These are phyloP conservation scores for Drosophila lacicola DNA, from an alignment of 2,888 invertebrate genomes.

Conservation along the genomic window DNA sequence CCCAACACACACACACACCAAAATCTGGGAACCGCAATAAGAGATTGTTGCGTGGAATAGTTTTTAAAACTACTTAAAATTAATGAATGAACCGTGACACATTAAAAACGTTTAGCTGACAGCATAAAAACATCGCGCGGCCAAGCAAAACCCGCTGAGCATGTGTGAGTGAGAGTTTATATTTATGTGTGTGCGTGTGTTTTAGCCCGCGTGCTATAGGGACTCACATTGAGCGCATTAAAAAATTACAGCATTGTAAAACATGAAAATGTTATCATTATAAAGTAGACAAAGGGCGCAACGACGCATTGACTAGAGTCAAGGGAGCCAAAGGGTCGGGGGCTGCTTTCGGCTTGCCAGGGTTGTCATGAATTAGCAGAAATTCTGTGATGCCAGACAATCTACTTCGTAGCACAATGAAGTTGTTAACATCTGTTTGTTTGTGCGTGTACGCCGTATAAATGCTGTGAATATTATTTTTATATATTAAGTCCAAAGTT, in stretches of 20 bases:
- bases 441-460: constrained; percentile 16
- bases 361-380: constrained; percentile 61
- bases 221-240: constrained; percentile 64
- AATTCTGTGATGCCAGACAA: constrained; percentile 42
- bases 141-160: constrained; percentile 44
- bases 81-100: constrained; percentile 75
- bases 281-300: constrained; percentile 71
- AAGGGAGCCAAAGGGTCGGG: constrained; percentile 21
- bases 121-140: constrained; percentile 47
- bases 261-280: constrained; percentile 81
- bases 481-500: constrained; percentile 37
- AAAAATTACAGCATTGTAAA: constrained; percentile 75
- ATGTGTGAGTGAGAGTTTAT: constrained; percentile 8
- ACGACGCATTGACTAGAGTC: constrained; percentile 39
- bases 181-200: constrained; percentile 1
- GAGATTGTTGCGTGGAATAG: constrained; percentile 67
- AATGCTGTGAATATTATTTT: constrained; percentile 43
- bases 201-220: constrained; percentile 28
- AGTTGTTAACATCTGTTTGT: constrained; percentile 31
- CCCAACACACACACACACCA: background rate
- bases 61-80: constrained; percentile 70
- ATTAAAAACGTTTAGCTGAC: constrained; percentile 62
- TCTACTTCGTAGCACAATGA: constrained; percentile 43
- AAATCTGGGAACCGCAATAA: constrained; percentile 45
- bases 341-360: background rate